Base-by-base conservation (phyloP, 2,888 invertebrate species). In the Heteromurus nitidus region DNA sequence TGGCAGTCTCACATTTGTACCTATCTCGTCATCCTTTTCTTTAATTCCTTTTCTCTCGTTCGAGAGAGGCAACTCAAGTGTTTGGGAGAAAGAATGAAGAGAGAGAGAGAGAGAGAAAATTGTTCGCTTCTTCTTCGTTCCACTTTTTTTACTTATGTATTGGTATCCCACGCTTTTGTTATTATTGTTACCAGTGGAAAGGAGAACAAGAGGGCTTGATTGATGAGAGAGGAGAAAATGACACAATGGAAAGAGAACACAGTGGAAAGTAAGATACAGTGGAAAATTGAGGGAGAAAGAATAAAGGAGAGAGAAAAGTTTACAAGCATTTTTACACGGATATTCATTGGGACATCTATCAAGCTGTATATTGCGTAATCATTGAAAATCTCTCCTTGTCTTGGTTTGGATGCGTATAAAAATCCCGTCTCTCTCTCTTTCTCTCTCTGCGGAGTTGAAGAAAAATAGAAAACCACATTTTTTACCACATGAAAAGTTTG, bases 241-340 rank as follows among this genome's bases (percentile, higher is more conserved):
- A 68, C 68, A 68, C 47, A 50, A n/a, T n/a, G n/a, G n/a, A 50
- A 68, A 68, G 50, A 65, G 31, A 62, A 31, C n/a, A 65, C 65
- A 44, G 44, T 22, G 26, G 22, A 65, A 11, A 31, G 3, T 50
- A 36, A 50, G 50, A 50, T 13, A 50, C 7, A 22, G 55, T 24
- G 24, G 24, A 55, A 5, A 55, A 55, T 22, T 55, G 9, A 22
- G 26, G 11, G 22, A 26, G 22, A 24, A 24, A 24, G 7, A 13
- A 42, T 7, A 42, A 42, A 42, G 13, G 42, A 42, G 42, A 13
- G 42, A 42, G n/a, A n/a, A n/a, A n/a, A n/a, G n/a, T n/a, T n/a
- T n/a, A n/a, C n/a, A n/a, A n/a, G n/a, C n/a, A n/a, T n/a, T n/a
- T n/a, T n/a, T n/a, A n/a, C 22, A 24, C 3, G 26, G 22, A 9